These are phyloP conservation scores for Apistogramma diplotaenia DNA, from an alignment of 2,113 vertebrate species.

Conservation along the genomic window DNA sequence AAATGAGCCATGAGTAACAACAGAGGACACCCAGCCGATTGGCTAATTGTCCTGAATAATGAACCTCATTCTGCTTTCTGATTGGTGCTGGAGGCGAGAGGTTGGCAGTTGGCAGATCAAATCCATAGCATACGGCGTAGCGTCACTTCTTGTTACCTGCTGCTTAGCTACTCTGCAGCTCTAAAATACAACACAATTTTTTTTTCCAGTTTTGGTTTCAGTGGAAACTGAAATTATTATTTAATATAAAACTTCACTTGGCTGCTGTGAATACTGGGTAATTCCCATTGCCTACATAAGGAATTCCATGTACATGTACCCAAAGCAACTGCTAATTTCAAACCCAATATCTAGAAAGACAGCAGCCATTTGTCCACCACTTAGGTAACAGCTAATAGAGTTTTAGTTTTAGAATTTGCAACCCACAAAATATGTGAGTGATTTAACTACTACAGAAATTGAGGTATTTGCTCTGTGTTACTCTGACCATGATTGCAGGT, in stretches of 20 bases:
- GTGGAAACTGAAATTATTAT: background rate
- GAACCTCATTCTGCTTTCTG: conserved; percentile 33
- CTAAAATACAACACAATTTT: conserved; percentile 5
- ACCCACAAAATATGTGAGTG: background rate
- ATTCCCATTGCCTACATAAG: background rate
- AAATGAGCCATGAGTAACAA: conserved; percentile 66
- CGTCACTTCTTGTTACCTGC: background rate
- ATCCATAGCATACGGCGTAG: background rate
- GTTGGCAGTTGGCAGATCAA: conserved; percentile 32
- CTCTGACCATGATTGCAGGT: background rate
- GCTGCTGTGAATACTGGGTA: background rate
- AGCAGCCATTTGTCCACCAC: background rate
- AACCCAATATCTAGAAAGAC: background rate
- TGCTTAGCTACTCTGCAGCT: background rate
- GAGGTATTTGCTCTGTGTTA: background rate
- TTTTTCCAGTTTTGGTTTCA: background rate
- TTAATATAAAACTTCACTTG: conserved; percentile 8
- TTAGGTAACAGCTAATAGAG: background rate
- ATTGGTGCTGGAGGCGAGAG: conserved; percentile 53
- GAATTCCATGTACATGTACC: background rate
- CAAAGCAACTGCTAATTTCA: conserved; percentile 12
- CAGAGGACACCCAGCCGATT: conserved; percentile 50
- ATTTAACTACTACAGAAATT: background rate
- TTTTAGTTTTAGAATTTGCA: background rate
- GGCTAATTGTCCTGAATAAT: conserved; percentile 71